These are phyloP conservation scores for Heterohyrax brucei DNA, from an alignment of 2,797 vertebrate species.

Conservation along the genomic window DNA sequence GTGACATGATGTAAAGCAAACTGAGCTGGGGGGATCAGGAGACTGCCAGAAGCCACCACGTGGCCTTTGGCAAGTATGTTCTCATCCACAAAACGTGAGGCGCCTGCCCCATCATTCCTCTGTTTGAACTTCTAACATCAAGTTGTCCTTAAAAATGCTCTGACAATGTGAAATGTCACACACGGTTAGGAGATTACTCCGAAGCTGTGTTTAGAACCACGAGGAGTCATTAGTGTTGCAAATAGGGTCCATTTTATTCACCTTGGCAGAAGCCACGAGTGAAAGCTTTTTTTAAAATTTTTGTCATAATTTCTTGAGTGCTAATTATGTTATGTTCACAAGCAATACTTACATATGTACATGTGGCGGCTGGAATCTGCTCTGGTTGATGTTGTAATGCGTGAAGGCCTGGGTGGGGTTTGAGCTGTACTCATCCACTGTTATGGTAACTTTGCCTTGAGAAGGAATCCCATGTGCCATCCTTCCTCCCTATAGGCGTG, in stretches of 20 bases:
- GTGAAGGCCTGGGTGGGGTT: slow-evolving; percentile 99
- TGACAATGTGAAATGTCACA: background rate
- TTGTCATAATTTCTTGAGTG: slow-evolving; percentile 11
- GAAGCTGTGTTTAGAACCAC: background rate
- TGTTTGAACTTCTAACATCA: background rate
- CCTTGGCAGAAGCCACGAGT: background rate
- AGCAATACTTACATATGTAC: slow-evolving; percentile 97
- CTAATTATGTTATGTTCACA: background rate
- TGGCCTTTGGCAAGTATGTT: background rate
- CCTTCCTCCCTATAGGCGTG: slow-evolving; percentile 96
- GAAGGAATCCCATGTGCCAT: slow-evolving; percentile 98
- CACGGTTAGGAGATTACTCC: background rate
- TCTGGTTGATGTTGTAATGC: slow-evolving; percentile 99
- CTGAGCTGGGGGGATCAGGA: background rate
- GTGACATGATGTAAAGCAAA: background rate
- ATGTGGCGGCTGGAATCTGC: slow-evolving; percentile 98
- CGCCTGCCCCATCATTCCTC: background rate
- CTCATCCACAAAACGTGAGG: background rate
- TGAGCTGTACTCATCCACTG: slow-evolving; percentile 99
- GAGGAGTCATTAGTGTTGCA: background rate
- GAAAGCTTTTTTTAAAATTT: background rate
- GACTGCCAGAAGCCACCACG: background rate
- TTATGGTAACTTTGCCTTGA: slow-evolving; percentile 97
- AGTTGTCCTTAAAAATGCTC: background rate
- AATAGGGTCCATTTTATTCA: slow-evolving; percentile 28